These are phyloP conservation scores for Apistogramma diplotaenia DNA, from an alignment of 2,113 vertebrate genomes.

Conservation along the genomic window DNA sequence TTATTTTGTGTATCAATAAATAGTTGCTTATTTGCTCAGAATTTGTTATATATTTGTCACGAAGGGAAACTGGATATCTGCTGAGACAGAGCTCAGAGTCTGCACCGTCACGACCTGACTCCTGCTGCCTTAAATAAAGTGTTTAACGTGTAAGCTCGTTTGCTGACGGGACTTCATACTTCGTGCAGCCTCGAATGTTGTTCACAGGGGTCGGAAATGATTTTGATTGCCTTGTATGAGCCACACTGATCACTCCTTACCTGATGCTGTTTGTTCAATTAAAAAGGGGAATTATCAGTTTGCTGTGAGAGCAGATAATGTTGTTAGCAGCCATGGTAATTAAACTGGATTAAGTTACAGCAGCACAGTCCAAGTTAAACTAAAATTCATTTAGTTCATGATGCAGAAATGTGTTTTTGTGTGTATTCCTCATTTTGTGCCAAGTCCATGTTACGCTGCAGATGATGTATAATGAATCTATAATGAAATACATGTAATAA, in stretches of 20 bases:
- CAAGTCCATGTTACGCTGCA: background rate
- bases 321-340: background rate
- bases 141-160: background rate
- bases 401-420: background rate
- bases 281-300: background rate
- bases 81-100: background rate
- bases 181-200: background rate
- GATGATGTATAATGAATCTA: background rate
- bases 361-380: background rate
- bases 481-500: background rate
- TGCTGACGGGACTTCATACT: background rate
- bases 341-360: background rate
- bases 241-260: background rate
- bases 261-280: background rate
- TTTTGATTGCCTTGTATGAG: background rate
- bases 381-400: background rate
- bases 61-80: background rate
- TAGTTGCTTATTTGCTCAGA: background rate
- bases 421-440: no score
- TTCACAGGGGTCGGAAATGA: background rate
- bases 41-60: background rate
- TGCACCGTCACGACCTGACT: fast-evolving
- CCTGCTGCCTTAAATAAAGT: background rate
- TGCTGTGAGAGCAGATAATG: background rate
- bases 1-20: background rate